Percentiles rank a stretch among this genome's conserved stretches.
Evolutionary conservation across 2,797 vertebrate species (phyloP).

Genomic region (Epinephelus coioides): DNA sequence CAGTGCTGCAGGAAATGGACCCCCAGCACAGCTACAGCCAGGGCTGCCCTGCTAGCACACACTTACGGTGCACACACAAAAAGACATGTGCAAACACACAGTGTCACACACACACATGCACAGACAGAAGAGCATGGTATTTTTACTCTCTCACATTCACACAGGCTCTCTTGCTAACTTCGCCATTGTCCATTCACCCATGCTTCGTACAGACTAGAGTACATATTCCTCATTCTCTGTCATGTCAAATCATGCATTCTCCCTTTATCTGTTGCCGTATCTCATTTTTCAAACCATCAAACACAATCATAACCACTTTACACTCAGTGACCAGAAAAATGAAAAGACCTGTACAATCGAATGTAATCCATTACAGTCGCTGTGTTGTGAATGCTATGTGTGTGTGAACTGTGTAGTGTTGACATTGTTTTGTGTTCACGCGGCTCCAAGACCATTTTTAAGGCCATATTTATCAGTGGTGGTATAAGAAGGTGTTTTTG

Average conservation of each 20-base stretch:
- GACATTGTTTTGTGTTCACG: background rate
- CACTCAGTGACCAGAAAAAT: constrained; percentile 46
- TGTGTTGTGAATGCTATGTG: background rate
- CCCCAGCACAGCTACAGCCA: constrained; percentile 66
- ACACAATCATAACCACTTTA: constrained; percentile 54
- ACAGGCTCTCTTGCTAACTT: constrained; percentile 37
- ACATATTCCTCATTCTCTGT: constrained; percentile 35
- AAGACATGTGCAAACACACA: constrained; percentile 27
- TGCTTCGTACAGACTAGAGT: constrained; percentile 29
- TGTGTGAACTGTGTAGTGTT: constrained; percentile 3
- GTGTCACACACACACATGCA: background rate
- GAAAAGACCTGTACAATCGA: constrained; percentile 4
- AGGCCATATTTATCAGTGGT: background rate
- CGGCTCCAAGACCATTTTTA: background rate
- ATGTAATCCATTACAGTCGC: background rate
- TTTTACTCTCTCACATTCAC: constrained; percentile 43
- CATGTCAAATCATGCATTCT: constrained; percentile 42
- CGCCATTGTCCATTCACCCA: constrained; percentile 40
- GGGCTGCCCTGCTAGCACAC: constrained; percentile 57
- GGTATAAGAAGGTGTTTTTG: background rate
- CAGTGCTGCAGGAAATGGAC: constrained; percentile 73
- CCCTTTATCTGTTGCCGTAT: constrained; percentile 32
- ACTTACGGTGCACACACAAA: constrained; percentile 35
- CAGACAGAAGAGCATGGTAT: constrained; percentile 1
- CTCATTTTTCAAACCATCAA: constrained; percentile 48